Evolutionary conservation across 2,888 invertebrate genomes (phyloP).

Genomic region (Microchrysa polita): DNA sequence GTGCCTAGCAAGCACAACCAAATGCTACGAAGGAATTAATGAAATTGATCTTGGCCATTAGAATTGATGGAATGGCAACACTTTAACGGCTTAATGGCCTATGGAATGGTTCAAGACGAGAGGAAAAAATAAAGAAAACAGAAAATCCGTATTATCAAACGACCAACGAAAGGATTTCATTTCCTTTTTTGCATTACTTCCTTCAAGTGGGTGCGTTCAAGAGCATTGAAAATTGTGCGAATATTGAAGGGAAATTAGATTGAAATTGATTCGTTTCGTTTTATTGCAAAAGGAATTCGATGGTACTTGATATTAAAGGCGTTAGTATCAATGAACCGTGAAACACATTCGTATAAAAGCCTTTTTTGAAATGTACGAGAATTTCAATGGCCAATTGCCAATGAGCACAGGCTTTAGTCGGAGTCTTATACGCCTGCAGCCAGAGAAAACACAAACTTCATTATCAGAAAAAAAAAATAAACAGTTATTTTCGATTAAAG

Average conservation of each 20-base stretch:
- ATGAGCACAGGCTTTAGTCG: too few relatives aligned
- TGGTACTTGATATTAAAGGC: background rate
- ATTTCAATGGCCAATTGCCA: too few relatives aligned
- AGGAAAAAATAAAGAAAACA: constrained; percentile 10
- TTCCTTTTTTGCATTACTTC: constrained; percentile 29
- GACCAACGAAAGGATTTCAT: constrained; percentile 37
- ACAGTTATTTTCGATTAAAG: too few relatives aligned
- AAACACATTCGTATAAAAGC: background rate
- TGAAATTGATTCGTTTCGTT: constrained; percentile 25
- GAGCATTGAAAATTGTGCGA: background rate
- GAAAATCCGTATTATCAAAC: constrained; percentile 13
- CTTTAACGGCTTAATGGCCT: constrained; percentile 49
- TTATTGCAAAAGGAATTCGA: background rate
- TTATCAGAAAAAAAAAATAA: too few relatives aligned
- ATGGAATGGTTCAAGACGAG: background rate
- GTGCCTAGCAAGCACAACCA: constrained; percentile 5
- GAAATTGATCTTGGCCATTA: constrained; percentile 50
- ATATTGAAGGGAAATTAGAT: constrained; percentile 15
- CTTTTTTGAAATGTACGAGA: background rate
- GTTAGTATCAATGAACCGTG: background rate
- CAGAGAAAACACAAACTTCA: too few relatives aligned
- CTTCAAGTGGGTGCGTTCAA: background rate
- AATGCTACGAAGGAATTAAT: constrained; percentile 45
- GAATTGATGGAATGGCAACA: constrained; percentile 50
- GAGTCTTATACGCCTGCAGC: too few relatives aligned